phyloP scores from a whole-genome alignment of 2,797 vertebrate species.

The Etheostoma perlongum region DNA sequence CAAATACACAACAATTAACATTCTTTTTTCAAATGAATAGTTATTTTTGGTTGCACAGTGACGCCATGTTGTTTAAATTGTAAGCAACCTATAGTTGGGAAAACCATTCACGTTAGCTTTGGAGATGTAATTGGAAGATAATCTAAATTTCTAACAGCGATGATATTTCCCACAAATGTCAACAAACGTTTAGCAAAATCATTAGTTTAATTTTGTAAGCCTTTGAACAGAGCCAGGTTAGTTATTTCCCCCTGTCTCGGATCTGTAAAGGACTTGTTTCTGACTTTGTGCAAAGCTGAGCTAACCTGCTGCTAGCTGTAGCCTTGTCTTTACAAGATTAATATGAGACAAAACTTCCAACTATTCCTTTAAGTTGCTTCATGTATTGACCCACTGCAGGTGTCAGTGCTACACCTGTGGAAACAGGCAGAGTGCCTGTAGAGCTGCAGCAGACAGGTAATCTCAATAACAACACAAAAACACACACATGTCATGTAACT shows the following conservation, averaged over 20 bases:
- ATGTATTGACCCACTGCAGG: constrained; percentile 24
- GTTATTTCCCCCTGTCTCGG: not conserved
- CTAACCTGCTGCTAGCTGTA: too few species aligned
- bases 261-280: too few species aligned
- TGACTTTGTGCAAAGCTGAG: not conserved
- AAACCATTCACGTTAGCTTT: too few species aligned
- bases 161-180: too few species aligned
- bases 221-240: not conserved
- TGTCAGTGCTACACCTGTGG: constrained; percentile 7
- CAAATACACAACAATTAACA: not conserved
- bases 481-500: not conserved
- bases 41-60: too few species aligned
- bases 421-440: not conserved
- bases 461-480: not conserved
- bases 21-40: not conserved
- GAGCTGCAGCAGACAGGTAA: constrained; percentile 32
- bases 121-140: too few species aligned
- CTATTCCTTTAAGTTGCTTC: not conserved
- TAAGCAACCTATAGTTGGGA: too few species aligned
- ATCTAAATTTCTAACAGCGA: too few species aligned
- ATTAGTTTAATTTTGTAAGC: not conserved
- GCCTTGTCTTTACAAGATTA: not conserved
- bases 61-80: too few species aligned
- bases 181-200: too few species aligned
- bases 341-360: not conserved